Evolutionary conservation across 2,888 invertebrate genomes (phyloP).

Genomic region (Anaspis maculata): DNA sequence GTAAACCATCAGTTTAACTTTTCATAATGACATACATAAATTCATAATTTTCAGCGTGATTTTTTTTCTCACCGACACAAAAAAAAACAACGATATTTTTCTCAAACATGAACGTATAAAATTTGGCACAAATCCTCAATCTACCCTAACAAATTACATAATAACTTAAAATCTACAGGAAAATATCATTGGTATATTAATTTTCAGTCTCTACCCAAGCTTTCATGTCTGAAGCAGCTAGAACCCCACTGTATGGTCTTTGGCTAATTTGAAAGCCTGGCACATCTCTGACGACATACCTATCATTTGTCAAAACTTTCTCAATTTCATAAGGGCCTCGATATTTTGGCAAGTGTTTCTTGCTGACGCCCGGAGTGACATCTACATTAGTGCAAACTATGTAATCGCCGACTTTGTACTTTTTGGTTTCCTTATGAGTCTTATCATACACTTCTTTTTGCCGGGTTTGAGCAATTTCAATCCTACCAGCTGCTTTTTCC

Average conservation of each 20-base stretch:
- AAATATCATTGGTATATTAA: too few species aligned
- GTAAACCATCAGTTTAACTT: too few species aligned
- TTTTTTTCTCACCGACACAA: too few species aligned
- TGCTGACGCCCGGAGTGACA: slow-evolving; percentile 15
- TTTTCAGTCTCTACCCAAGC: too few species aligned
- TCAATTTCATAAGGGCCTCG: slow-evolving; percentile 15
- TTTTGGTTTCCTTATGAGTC: slow-evolving; percentile 16
- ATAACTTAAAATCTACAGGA: too few species aligned
- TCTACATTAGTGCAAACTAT: slow-evolving; percentile 18
- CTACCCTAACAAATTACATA: too few species aligned
- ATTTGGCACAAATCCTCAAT: too few species aligned
- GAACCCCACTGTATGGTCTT: slow-evolving; percentile 8
- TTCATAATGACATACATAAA: too few species aligned
- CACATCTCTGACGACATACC: slow-evolving; percentile 15
- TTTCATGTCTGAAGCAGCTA: slow-evolving; percentile 1
- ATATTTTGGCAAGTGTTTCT: slow-evolving; percentile 17
- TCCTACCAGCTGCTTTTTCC: slow-evolving; percentile 11
- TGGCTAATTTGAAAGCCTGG: slow-evolving; percentile 15
- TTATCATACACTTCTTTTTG: slow-evolving; percentile 22
- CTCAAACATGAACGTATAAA: too few species aligned
- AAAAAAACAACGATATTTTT: too few species aligned
- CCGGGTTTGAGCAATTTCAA: slow-evolving; percentile 16
- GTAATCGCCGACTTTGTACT: slow-evolving; percentile 18
- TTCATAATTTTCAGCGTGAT: too few species aligned
- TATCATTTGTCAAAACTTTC: slow-evolving; percentile 11